Percentiles rank a stretch among this genome's conserved stretches.
Conservation (phyloP, 2,888 invertebrate species). For the Acrobasis consociella region DNA sequence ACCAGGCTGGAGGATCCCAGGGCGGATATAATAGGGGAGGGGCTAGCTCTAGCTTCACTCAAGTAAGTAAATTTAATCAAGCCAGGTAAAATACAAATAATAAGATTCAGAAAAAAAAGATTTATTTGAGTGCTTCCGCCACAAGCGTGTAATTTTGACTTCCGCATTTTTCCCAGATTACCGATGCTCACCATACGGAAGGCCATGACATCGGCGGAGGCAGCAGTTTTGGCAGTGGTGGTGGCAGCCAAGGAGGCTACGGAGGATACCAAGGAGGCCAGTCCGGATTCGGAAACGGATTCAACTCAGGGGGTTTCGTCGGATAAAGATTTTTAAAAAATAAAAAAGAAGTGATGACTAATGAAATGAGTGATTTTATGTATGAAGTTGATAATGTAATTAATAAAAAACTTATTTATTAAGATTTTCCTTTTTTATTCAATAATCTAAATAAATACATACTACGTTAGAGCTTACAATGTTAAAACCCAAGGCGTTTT, state of each 20-base stretch:
- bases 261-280: slow-evolving; percentile 23
- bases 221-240: slow-evolving; percentile 25
- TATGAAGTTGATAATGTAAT: background rate
- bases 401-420: background rate
- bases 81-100: too few relatives aligned
- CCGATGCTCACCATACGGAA: slow-evolving; percentile 27
- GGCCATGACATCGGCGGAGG: slow-evolving; percentile 32
- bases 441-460: too few relatives aligned
- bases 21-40: background rate
- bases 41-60: background rate
- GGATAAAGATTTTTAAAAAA: background rate
- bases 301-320: slow-evolving; percentile 19
- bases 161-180: slow-evolving; percentile 26
- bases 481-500: too few relatives aligned
- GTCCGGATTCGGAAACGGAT: slow-evolving; percentile 22
- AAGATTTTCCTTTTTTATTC: background rate
- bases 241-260: slow-evolving; percentile 28
- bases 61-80: background rate
- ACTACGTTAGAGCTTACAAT: too few relatives aligned
- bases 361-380: background rate
- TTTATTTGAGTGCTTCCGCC: background rate
- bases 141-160: background rate
- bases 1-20: background rate
- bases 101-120: too few relatives aligned
- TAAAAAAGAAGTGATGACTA: background rate